phyloP scores from a whole-genome alignment of 1,140 invertebrate species.

The Lasioglossum albipes region DNA sequence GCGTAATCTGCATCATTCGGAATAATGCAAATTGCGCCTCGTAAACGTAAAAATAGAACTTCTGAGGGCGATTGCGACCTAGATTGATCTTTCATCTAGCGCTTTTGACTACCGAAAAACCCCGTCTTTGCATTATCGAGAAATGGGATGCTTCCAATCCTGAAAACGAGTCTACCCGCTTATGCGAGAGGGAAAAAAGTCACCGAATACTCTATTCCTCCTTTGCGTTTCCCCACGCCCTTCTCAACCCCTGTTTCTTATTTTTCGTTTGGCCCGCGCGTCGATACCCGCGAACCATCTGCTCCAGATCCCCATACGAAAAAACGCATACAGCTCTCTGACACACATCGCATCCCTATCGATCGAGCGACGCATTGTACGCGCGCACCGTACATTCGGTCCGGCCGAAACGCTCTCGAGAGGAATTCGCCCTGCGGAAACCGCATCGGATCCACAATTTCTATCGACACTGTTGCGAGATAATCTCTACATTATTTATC shows the following conservation, averaged over 20 bases:
- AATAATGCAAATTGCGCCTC: no score
- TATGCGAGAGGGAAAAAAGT: slow-evolving; percentile 9
- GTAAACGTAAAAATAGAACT: no score
- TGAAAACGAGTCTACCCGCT: no score
- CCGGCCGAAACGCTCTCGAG: slow-evolving; percentile 7
- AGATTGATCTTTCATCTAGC: no score
- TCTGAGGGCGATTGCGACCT: no score
- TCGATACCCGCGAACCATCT: slow-evolving; percentile 7
- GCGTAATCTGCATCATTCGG: no score
- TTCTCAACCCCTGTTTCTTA: no score
- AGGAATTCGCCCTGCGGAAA: not conserved
- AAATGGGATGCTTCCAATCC: no score
- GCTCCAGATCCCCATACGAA: not conserved
- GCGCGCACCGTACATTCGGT: no score
- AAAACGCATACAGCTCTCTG: not conserved
- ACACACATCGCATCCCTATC: not conserved
- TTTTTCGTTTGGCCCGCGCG: not conserved
- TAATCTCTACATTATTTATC: slow-evolving; percentile 41
- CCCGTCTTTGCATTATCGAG: no score
- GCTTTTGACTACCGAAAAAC: no score
- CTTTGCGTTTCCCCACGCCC: not conserved
- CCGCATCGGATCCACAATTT: slow-evolving; percentile 19
- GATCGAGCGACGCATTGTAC: not conserved
- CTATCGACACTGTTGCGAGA: slow-evolving; percentile 39
- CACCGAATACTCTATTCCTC: not conserved